Conservation (phyloP, 1,140 invertebrate genomes). For the Laodelphax striatellus region DNA sequence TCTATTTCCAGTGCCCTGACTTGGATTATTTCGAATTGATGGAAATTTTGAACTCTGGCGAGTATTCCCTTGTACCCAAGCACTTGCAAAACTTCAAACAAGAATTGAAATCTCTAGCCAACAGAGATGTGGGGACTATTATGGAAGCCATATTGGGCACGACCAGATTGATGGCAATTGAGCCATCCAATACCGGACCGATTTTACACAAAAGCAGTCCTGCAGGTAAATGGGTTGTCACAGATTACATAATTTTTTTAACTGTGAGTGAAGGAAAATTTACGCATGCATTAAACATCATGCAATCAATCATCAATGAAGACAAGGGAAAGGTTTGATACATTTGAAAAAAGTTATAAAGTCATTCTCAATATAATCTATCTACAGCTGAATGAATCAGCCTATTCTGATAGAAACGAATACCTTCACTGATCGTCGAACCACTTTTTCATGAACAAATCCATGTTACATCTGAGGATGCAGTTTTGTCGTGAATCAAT, state of each 20-base stretch:
- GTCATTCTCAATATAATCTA: no score
- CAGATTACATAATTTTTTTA: slow-evolving; percentile 3
- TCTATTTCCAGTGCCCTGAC: slow-evolving; percentile 41
- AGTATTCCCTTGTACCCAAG: slow-evolving; percentile 37
- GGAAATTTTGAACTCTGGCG: slow-evolving; percentile 38
- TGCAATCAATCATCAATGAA: no score
- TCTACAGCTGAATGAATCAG: no score
- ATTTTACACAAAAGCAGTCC: slow-evolving; percentile 33
- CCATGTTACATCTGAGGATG: no score
- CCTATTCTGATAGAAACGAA: no score
- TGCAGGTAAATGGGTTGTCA: slow-evolving; percentile 27
- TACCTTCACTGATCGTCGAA: no score
- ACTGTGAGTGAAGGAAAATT: no score
- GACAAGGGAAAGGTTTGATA: no score
- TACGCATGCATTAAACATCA: no score
- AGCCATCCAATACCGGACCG: slow-evolving; percentile 21
- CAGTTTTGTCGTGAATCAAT: no score
- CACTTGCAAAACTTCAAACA: slow-evolving; percentile 39
- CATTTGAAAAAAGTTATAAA: no score
- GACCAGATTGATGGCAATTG: slow-evolving; percentile 20
- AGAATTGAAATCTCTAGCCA: slow-evolving; percentile 38
- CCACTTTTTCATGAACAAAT: no score
- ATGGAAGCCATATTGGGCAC: slow-evolving; percentile 48
- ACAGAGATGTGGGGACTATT: slow-evolving; percentile 43
- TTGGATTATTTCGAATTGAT: slow-evolving; percentile 45